These are phyloP conservation scores for Schizaphis graminum DNA, from an alignment of 2,888 invertebrate genomes.

Conservation along the genomic window DNA sequence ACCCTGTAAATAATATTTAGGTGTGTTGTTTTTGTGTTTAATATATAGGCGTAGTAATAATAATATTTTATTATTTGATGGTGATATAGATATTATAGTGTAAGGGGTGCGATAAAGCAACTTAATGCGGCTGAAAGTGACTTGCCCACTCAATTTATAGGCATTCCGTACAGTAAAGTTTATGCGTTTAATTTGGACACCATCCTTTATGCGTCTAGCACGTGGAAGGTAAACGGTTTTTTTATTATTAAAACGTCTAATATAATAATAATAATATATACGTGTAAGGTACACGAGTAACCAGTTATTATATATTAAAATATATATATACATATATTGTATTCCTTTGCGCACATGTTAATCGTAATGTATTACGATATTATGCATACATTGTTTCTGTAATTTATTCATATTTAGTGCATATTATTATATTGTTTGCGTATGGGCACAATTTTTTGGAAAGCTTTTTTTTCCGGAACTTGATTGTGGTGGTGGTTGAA, in stretches of 20 bases:
- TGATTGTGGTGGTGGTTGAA: neutral
- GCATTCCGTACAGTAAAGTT: neutral
- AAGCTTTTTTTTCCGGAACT: neutral
- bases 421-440: neutral
- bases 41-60: neutral
- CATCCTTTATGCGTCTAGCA: neutral
- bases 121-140: neutral
- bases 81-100: neutral
- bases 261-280: neutral
- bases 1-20: neutral
- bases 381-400: neutral
- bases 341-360: neutral
- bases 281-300: neutral
- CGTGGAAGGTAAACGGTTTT: neutral
- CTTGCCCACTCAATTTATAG: neutral
- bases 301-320: neutral
- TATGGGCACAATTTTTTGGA: neutral
- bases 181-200: slow-evolving; percentile 34
- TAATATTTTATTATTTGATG: neutral
- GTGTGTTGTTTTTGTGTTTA: neutral
- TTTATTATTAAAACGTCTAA: slow-evolving; percentile 20
- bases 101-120: too few relatives aligned
- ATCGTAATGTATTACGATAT: neutral
- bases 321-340: neutral
- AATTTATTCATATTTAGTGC: neutral